A percentile compares a stretch with the other conserved stretches of the same genome.
Evolutionary conservation across 2,113 vertebrate genomes (phyloP).

Genomic region (Cepphus grylle): DNA sequence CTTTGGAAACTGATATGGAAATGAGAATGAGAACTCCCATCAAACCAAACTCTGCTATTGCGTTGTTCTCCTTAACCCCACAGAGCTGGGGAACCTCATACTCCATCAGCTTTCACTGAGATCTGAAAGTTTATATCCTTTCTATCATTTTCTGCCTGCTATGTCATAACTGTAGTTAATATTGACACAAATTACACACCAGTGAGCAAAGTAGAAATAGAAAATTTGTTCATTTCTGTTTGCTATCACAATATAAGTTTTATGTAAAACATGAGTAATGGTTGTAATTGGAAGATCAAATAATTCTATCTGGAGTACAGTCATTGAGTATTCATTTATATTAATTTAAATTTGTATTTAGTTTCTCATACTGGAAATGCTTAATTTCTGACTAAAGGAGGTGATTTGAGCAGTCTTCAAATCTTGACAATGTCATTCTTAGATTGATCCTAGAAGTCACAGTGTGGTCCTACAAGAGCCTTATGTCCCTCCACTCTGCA

Average conservation of each 20-base stretch:
- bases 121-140: not conserved
- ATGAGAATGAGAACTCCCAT: not conserved
- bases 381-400: not conserved
- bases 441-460: not conserved
- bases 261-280: not conserved
- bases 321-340: not conserved
- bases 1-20: not conserved
- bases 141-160: not conserved
- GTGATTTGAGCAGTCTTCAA: not conserved
- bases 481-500: fast-evolving
- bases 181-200: not conserved
- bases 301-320: not conserved
- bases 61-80: not conserved
- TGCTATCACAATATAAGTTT: not conserved
- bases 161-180: not conserved
- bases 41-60: not conserved
- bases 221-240: not conserved
- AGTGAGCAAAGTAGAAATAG: not conserved
- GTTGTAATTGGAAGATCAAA: not conserved
- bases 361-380: not conserved
- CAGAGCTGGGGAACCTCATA: not conserved
- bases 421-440: not conserved
- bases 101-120: not conserved
- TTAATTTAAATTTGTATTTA: not conserved
- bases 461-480: not conserved